These are phyloP conservation scores for Meiosimyza decipiens DNA, from an alignment of 2,888 invertebrate genomes.

Conservation along the genomic window DNA sequence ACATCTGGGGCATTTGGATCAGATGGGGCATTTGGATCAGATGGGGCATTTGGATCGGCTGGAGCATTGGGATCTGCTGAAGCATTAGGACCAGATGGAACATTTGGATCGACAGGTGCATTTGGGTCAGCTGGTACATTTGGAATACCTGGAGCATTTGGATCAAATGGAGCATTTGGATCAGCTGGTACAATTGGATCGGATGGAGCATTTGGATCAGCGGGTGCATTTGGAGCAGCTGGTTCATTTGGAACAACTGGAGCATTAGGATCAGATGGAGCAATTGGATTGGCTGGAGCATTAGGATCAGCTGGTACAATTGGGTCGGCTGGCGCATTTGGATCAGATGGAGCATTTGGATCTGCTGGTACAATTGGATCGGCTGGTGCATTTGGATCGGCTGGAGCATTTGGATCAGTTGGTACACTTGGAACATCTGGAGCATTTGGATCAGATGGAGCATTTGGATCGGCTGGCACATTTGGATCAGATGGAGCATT, in stretches of 20 bases:
- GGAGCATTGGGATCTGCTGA: not conserved
- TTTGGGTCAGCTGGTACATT: constrained; percentile 29
- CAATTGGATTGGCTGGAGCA: constrained; percentile 31
- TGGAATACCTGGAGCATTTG: constrained; percentile 26
- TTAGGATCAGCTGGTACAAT: constrained; percentile 32
- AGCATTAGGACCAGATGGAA: constrained; percentile 26
- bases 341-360: constrained; percentile 33
- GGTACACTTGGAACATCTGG: constrained; percentile 34
- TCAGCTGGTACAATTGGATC: constrained; percentile 27
- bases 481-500: constrained; percentile 25
- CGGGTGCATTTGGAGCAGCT: constrained; percentile 31
- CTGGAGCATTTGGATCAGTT: constrained; percentile 19
- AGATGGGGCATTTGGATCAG: constrained; percentile 18
- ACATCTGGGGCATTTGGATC: constrained; percentile 32
- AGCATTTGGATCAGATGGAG: constrained; percentile 22
- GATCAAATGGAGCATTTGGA: constrained; percentile 27
- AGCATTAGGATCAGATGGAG: constrained; percentile 31
- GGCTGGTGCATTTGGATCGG: constrained; percentile 30
- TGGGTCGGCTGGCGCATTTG: constrained; percentile 7
- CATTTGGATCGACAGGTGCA: constrained; percentile 15
- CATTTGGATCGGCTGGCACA: constrained; percentile 28
- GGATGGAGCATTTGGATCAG: constrained; percentile 15
- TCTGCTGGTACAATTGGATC: constrained; percentile 24
- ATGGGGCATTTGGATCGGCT: constrained; percentile 24
- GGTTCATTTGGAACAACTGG: constrained; percentile 33